Base-by-base conservation (phyloP, 2,797 vertebrate species). In the Gephyroberyx darwinii region DNA sequence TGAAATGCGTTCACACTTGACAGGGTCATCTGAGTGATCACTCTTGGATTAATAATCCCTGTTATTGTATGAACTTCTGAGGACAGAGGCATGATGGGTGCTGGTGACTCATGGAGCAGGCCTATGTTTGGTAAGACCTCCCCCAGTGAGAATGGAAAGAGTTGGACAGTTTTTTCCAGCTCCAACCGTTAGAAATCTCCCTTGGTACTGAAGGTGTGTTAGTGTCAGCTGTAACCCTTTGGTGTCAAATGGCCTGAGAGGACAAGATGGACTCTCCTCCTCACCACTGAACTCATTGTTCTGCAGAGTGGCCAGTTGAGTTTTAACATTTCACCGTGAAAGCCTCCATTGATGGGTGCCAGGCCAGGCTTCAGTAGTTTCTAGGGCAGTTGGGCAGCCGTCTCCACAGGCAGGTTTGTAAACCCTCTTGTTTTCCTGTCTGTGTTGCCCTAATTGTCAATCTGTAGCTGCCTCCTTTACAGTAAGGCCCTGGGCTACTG, bases 331-430 rank as follows among this genome's bases (percentile, higher is more conserved):
- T 37, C 58, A 45, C 80, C 5, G 75, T 89, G 83, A 91, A 90
- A 83, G 79, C 80, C 26, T n/a, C 83, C 68, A 82, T 88, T 89
- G 74, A 88, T 70, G 60, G 57, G 41, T 0, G 60, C 75, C 75
- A 77, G 86, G 84, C 2, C 76, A 73, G 77, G 86, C 89, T 82
- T 86, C 88, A 81, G 73, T 87, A 54, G 83, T 91, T 90, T 91
- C 86, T 90, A 80, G 88, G 90, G 88, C 91, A 89, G 84, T 83
- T 74, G 58, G 81, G 65, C 75, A 80, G 82, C 84, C 84, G 68
- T 89, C 82, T 85, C 78, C 80, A 82, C 80, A 70, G 79, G 84
- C 83, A 84, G 81, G 78, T 90, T 84, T 86, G 78, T 81, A 78
- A 83, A 86, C 78, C 65, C 71, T 53, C 86, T 87, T 88, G 85